These are phyloP conservation scores for Lucifuga dentata DNA, from an alignment of 2,113 vertebrate species.

Conservation along the genomic window DNA sequence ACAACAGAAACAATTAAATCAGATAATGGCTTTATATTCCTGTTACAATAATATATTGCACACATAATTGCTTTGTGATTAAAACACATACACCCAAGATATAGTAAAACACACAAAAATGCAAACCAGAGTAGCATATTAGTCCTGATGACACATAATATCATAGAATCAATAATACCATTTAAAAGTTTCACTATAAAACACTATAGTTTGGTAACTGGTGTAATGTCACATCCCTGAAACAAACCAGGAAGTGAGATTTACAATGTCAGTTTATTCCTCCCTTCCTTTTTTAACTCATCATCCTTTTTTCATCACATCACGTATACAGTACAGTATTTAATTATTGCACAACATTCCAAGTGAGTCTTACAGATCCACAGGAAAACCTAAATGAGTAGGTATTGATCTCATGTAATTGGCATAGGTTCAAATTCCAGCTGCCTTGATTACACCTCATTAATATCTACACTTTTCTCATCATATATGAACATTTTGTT, in stretches of 20 bases:
- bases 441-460: neutral
- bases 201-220: conserved; percentile 14
- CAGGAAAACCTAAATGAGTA: conserved; percentile 16
- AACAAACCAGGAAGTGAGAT: conserved; percentile 7
- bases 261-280: conserved; percentile 14
- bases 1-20: conserved; percentile 39
- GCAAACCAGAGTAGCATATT: neutral
- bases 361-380: neutral
- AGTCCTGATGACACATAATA: neutral
- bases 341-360: conserved; percentile 66
- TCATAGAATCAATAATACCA: neutral
- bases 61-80: conserved; percentile 9
- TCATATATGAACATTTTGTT: conserved; percentile 20
- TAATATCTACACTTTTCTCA: conserved; percentile 1
- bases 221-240: conserved; percentile 38
- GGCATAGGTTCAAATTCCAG: conserved; percentile 15
- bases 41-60: conserved; percentile 51
- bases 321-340: conserved; percentile 17
- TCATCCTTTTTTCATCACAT: conserved; percentile 10
- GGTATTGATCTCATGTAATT: conserved; percentile 16
- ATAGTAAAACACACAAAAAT: conserved; percentile 26
- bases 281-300: conserved; percentile 1
- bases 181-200: conserved; percentile 13
- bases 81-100: conserved; percentile 7
- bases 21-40: conserved; percentile 81